Percentiles rank a stretch among this genome's conserved stretches.
These are phyloP conservation scores for Drosophila flavopinicola DNA, from an alignment of 2,888 invertebrate genomes.

Conservation along the genomic window DNA sequence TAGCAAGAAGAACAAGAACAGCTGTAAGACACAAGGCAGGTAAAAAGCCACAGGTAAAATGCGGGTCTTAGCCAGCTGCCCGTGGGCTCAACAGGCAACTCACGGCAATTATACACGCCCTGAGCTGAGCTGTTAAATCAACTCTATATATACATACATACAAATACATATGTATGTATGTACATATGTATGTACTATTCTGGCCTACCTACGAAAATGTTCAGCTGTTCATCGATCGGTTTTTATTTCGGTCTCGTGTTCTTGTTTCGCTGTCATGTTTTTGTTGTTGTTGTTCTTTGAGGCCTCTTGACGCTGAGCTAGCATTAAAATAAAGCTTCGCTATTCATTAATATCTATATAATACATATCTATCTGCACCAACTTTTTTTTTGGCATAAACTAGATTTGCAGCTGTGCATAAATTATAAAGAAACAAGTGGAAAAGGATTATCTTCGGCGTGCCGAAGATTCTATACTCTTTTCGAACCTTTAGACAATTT, in stretches of 20 bases:
- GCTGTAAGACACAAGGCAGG: constrained; percentile 30
- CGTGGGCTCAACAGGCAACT: constrained; percentile 53
- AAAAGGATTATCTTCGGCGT: too few relatives aligned
- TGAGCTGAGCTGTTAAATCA: constrained; percentile 41
- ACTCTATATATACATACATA: constrained; percentile 2
- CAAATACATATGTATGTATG: too few relatives aligned
- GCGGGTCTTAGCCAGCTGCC: constrained; percentile 55
- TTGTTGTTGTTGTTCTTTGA: background rate
- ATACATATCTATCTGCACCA: constrained; percentile 1
- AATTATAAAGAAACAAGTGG: constrained; percentile 26
- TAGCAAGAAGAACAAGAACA: constrained; percentile 50
- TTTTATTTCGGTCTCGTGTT: constrained; percentile 35
- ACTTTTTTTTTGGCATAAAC: constrained; percentile 37
- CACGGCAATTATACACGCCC: constrained; percentile 48
- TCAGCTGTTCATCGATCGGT: constrained; percentile 52
- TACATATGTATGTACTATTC: too few relatives aligned
- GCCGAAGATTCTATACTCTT: too few relatives aligned
- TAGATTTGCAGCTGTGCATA: constrained; percentile 64
- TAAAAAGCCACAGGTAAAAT: constrained; percentile 59
- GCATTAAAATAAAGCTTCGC: constrained; percentile 39
- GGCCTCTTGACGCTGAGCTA: constrained; percentile 26
- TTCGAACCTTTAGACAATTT: too few relatives aligned
- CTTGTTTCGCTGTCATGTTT: constrained; percentile 43
- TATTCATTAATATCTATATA: constrained; percentile 24
- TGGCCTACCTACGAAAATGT: constrained; percentile 29